Conservation (phyloP, 2,113 vertebrate genomes). For the Pongo pygmaeus region DNA sequence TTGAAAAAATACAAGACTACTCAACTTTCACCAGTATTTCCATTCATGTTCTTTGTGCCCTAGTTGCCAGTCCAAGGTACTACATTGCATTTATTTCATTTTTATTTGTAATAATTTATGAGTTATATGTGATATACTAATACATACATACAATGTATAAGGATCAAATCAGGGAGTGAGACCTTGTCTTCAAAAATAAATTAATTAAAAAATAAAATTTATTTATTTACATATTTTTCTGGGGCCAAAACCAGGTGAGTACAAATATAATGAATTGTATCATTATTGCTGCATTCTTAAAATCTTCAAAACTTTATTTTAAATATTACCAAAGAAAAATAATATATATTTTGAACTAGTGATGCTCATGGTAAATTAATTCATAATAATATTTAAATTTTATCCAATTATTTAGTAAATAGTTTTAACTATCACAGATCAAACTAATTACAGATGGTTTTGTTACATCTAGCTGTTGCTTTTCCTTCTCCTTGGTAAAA, state of each 20-base stretch:
- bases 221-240: not conserved
- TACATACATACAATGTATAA: no score
- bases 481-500: slow-evolving; percentile 19
- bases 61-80: no score
- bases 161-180: no score
- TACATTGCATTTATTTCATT: no score
- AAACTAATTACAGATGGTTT: slow-evolving; percentile 21
- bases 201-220: not conserved
- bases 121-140: no score
- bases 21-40: no score
- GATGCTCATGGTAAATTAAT: not conserved
- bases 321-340: not conserved
- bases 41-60: no score
- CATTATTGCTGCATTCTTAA: not conserved
- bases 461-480: not conserved
- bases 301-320: not conserved
- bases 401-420: not conserved
- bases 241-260: not conserved
- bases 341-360: not conserved
- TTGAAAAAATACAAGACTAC: no score
- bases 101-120: no score
- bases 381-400: not conserved
- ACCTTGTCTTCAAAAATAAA: no score
- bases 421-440: slow-evolving; percentile 22
- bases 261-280: not conserved